Base-by-base conservation (phyloP, 2,888 invertebrate genomes). In the Cylindroiulus punctatus region DNA sequence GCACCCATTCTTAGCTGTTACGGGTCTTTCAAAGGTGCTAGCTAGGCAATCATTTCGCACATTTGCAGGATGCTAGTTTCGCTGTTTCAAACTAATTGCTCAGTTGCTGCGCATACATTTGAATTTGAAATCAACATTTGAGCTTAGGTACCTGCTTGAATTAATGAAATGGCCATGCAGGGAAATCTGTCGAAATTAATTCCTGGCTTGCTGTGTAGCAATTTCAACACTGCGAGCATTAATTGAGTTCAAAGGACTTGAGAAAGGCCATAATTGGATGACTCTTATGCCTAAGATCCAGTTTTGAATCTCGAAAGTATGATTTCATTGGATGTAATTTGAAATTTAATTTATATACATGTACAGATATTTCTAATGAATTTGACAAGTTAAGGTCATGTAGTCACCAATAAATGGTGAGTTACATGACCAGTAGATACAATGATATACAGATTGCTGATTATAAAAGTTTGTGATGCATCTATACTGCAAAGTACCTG, bases 101-200 rank as follows among this genome's bases (percentile, higher is more conserved):
- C 4, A 17, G 47, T 47, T 5, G 52, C n/a, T 14, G 65, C n/a
- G 65, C 65, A n/a, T 19, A n/a, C 26, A 65, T 65, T 65, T 65
- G 65, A 22, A 65, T 65, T 65, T 26, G 65, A 26, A 65, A 65
- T 65, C 26, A 26, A n/a, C 65, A 26, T 26, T 2, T 26, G 26
- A 65, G 26, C 65, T 26, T 10, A 12, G n/a, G 65, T 57, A 26
- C 5, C n/a, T 65, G 22, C 26, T 26, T 26, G 65, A 65, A 65
- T 65, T 65, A 65, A 65, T 65, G 26, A 65, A 65, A 65, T 26
- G 65, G 10, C 65, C 10, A 65, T 65, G 65, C 26, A 1, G 65
- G 65, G 65, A 65, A 26, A 65, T 65, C 65, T 26, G 65, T 26
- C n/a, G 65, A 65, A 65, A 26, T 65, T 65, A 65, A n/a, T 65